A percentile compares a stretch with the other conserved stretches of the same genome.
Evolutionary conservation across 1,140 invertebrate genomes (phyloP).

Genomic region (Nomia melanderi): DNA sequence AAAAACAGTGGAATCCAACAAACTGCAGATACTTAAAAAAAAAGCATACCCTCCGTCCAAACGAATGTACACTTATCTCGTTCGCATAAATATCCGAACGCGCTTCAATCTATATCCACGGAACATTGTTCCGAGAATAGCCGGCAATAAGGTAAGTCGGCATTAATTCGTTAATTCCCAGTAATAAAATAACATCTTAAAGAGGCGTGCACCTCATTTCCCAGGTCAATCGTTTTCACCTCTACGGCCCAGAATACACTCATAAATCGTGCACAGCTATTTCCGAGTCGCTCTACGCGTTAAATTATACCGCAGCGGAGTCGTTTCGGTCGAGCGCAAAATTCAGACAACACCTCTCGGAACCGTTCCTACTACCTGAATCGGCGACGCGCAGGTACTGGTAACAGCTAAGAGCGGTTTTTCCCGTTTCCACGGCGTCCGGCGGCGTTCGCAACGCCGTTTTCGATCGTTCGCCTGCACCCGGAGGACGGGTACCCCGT

Average conservation of each 20-base stretch:
- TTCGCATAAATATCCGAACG: too few species aligned
- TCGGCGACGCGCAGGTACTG: background rate
- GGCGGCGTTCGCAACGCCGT: background rate
- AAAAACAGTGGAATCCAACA: too few species aligned
- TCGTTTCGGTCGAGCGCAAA: background rate
- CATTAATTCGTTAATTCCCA: too few species aligned
- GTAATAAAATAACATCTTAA: too few species aligned
- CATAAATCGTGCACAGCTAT: background rate
- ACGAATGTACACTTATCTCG: too few species aligned
- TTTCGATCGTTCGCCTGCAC: constrained; percentile 35
- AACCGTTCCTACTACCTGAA: background rate
- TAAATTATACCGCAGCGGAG: background rate
- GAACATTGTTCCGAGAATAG: too few species aligned
- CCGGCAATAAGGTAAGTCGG: too few species aligned
- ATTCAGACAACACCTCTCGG: background rate
- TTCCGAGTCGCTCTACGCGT: background rate
- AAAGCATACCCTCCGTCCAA: too few species aligned
- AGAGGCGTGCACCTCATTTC: too few species aligned
- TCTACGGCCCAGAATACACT: background rate
- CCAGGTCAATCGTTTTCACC: too few species aligned
- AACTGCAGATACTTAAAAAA: too few species aligned
- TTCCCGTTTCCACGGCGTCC: background rate
- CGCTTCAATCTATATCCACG: too few species aligned
- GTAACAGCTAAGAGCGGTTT: background rate
- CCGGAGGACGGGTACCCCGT: constrained; percentile 41